Evolutionary conservation across 2,113 vertebrate species (phyloP), one percentile per base, ranked within the genome.

Genomic region (Cyprinodon brontotheroides): DNA sequence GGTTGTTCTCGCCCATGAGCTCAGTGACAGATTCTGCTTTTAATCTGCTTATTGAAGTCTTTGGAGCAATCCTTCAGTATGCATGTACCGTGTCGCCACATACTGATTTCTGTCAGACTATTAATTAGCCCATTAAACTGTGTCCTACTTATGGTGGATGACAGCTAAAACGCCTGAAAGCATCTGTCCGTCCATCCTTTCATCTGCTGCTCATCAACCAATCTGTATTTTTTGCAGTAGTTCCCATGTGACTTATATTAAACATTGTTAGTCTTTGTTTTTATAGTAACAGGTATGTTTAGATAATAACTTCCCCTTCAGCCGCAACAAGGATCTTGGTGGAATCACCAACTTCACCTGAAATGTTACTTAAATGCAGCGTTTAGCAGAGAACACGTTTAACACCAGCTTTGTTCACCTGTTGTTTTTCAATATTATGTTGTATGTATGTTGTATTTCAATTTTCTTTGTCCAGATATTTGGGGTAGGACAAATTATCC

Each of bases 41-140:
- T 81, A 85, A 85, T 89, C 77, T 87, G 78, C 80, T 79, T 73
- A 75, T 85, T 63, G 78, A 80, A 66, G 61, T 29, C 70, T 68
- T 71, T 39, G 43, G 61, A 83, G 68, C 59, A 61, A 70, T 82
- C 76, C 67, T 78, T 79, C 61, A 70, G 1, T 50, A 20, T 75
- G 70, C 69, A 59, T 41, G 68, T 73, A 72, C 47, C 41, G 65
- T 66, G 66, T 61, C 70, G 65, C 48, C 65, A 70, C 69, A 20
- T 62, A 11, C 66, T 29, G 2, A 6, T 14, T 63, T 75, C 7
- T 71, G 48, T 60, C 70, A 61, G 74, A 47, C 84, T 80, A 50
- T 84, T 80, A 50, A 83, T 83, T 87, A 68, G 37, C 65, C 47
- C 39, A 47, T 72, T 68, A 76, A 66, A 2, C 63, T 70, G 77